Conservation (phyloP, 2,888 invertebrate species). For the Cosmia pyralina region DNA sequence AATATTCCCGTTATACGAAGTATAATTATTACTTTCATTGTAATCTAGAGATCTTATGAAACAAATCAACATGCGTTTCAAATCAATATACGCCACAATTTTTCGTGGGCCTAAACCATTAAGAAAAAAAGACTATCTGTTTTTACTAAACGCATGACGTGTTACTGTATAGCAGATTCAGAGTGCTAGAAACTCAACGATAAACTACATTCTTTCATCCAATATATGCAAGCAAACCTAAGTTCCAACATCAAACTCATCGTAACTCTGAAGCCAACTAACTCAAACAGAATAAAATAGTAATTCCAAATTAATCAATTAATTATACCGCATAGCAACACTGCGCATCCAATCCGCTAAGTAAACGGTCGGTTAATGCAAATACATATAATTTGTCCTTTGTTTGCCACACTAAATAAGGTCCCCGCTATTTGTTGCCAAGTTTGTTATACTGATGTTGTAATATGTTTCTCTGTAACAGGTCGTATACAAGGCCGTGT, state of each 20-base stretch:
- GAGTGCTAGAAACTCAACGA: neutral
- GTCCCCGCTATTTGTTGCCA: conserved; percentile 37
- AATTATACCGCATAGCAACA: conserved; percentile 27
- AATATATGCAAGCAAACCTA: neutral
- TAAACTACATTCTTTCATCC: neutral
- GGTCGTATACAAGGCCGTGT: neutral
- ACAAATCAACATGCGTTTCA: neutral
- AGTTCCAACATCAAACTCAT: neutral
- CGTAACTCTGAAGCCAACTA: neutral
- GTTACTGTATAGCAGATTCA: neutral
- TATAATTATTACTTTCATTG: neutral
- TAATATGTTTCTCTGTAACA: neutral
- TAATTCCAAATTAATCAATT: conserved; percentile 44
- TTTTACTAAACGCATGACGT: too few species aligned
- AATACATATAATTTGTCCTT: conserved; percentile 43
- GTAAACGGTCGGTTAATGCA: conserved; percentile 55
- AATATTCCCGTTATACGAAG: neutral
- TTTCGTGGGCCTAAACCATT: neutral
- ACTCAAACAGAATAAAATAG: conserved; percentile 15
- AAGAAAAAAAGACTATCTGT: too few species aligned
- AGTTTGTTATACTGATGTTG: conserved; percentile 3
- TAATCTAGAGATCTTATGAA: neutral
- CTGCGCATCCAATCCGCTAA: conserved; percentile 51
- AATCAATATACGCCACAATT: neutral
- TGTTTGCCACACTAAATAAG: conserved; percentile 36